phyloP scores from a whole-genome alignment of 2,888 invertebrate species.

The Acrobasis consociella region DNA sequence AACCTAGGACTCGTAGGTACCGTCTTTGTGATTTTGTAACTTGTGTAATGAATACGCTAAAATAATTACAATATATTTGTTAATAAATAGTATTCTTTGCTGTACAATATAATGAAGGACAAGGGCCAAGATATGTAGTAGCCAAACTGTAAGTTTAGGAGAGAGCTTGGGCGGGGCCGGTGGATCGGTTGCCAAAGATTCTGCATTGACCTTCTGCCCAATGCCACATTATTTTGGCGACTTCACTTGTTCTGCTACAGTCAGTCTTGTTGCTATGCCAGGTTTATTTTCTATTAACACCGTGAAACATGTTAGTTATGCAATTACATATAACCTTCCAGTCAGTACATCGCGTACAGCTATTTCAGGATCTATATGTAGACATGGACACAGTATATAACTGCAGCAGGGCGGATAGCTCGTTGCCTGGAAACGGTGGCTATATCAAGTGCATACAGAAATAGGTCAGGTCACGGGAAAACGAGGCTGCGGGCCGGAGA shows the following conservation, averaged over 20 bases:
- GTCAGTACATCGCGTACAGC: constrained; percentile 4
- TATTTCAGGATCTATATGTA: constrained; percentile 40
- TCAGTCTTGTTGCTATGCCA: constrained; percentile 44
- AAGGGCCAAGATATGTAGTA: neutral
- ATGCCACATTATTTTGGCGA: constrained; percentile 71
- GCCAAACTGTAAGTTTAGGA: constrained; percentile 12
- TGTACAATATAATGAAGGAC: neutral
- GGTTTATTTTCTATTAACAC: constrained; percentile 28
- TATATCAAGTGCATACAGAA: constrained; percentile 71
- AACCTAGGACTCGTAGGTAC: too few species aligned
- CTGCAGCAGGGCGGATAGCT: constrained; percentile 40
- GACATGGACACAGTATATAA: neutral
- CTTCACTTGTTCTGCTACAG: constrained; percentile 33
- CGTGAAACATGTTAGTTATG: neutral
- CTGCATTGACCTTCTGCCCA: constrained; percentile 79
- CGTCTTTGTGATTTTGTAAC: too few species aligned
- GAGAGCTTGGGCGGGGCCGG: constrained; percentile 51
- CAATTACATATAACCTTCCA: too few species aligned
- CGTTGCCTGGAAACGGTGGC: constrained; percentile 50
- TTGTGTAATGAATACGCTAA: too few species aligned
- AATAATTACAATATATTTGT: too few species aligned
- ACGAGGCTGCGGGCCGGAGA: constrained; percentile 42
- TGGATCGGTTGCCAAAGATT: constrained; percentile 83
- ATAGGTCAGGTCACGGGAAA: constrained; percentile 68
- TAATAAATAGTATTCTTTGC: too few species aligned